phyloP scores from a whole-genome alignment of 2,797 vertebrate genomes.

The Sebastes trivittatus region DNA sequence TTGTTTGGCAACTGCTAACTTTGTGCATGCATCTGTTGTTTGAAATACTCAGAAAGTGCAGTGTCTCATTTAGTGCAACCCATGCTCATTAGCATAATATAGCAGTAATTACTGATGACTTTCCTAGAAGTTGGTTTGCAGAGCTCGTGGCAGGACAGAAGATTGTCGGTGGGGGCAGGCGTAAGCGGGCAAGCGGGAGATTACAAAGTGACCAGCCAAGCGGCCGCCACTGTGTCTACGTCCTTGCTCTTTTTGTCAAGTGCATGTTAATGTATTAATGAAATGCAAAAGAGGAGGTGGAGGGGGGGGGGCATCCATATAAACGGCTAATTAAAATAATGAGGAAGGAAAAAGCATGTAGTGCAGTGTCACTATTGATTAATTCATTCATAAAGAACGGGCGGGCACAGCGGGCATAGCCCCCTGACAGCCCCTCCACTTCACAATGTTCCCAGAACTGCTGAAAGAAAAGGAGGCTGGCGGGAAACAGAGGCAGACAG shows the following conservation, averaged over 20 bases:
- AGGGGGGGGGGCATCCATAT: conserved; percentile 83
- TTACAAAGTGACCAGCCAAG: conserved; percentile 80
- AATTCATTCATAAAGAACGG: conserved; percentile 91
- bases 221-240: conserved; percentile 54
- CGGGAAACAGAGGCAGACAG: conserved; percentile 49
- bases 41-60: conserved; percentile 7
- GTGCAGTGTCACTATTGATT: conserved; percentile 93
- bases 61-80: neutral
- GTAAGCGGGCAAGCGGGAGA: conserved; percentile 35
- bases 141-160: conserved; percentile 36
- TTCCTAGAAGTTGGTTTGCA: conserved; percentile 64
- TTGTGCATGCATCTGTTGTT: conserved; percentile 5
- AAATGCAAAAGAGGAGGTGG: conserved; percentile 84
- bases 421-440: conserved; percentile 71
- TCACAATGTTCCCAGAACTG: conserved; percentile 54
- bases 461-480: conserved; percentile 51
- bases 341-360: conserved; percentile 92
- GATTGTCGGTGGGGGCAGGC: conserved; percentile 20
- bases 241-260: conserved; percentile 81
- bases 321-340: conserved; percentile 96
- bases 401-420: conserved; percentile 62
- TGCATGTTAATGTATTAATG: conserved; percentile 90
- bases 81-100: conserved; percentile 61
- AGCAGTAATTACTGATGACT: conserved; percentile 71
- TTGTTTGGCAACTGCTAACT: conserved; percentile 1